Conservation (phyloP, 2,797 vertebrate species). For the Karalla daura region DNA sequence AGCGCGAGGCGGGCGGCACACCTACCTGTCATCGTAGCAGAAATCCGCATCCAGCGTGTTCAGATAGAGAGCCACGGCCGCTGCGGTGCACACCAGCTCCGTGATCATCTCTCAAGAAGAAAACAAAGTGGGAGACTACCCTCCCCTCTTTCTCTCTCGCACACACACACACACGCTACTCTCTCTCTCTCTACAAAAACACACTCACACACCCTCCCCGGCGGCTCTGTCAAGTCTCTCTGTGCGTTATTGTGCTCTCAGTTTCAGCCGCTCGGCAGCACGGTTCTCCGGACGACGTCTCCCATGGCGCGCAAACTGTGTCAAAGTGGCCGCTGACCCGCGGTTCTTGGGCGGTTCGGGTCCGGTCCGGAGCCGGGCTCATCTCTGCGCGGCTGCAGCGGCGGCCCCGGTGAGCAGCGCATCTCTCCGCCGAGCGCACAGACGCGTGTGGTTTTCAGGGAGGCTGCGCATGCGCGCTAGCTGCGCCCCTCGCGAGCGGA, state of each 20-base stretch:
- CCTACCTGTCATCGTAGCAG: slow-evolving; percentile 98
- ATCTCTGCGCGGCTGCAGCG: slow-evolving; percentile 49
- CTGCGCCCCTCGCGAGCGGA: too few relatives aligned
- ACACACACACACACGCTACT: too few relatives aligned
- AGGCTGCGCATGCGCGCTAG: slow-evolving; percentile 70
- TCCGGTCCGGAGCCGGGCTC: slow-evolving; percentile 45
- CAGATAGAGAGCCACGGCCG: slow-evolving; percentile 93
- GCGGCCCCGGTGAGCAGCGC: slow-evolving; percentile 49
- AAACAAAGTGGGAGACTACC: slow-evolving; percentile 43
- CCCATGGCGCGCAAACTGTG: slow-evolving; percentile 54
- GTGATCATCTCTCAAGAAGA: slow-evolving; percentile 93
- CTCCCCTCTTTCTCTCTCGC: too few relatives aligned
- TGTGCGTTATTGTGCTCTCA: slow-evolving; percentile 51
- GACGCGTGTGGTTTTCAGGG: slow-evolving; percentile 67
- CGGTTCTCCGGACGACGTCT: slow-evolving; percentile 49
- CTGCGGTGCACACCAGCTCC: slow-evolving; percentile 93
- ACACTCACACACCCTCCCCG: too few relatives aligned
- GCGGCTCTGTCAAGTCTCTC: slow-evolving; percentile 45
- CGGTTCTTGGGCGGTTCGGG: slow-evolving; percentile 10
- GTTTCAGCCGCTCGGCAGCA: slow-evolving; percentile 64
- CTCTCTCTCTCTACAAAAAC: too few relatives aligned
- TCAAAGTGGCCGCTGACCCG: slow-evolving; percentile 74
- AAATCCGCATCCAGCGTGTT: slow-evolving; percentile 96
- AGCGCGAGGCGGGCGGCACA: slow-evolving; percentile 20
- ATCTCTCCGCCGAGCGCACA: slow-evolving; percentile 58